Evolutionary conservation across 2,113 vertebrate genomes (phyloP).

Genomic region (Oxyura jamaicensis): DNA sequence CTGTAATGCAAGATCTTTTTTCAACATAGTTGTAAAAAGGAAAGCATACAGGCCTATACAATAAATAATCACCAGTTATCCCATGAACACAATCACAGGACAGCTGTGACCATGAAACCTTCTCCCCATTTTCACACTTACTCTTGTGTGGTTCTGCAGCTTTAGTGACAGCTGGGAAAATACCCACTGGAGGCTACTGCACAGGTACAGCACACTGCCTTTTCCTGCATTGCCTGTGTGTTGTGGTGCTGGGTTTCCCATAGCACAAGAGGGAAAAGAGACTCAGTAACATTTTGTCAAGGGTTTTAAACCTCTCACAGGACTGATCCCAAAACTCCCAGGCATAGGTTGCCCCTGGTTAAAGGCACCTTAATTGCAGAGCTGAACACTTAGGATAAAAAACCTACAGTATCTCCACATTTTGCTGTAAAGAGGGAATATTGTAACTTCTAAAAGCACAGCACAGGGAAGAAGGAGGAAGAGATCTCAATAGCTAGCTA

Average conservation of each 20-base stretch:
- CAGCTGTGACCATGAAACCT: background rate
- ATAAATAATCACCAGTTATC: background rate
- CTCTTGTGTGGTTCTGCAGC: background rate
- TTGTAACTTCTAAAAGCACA: background rate
- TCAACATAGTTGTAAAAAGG: background rate
- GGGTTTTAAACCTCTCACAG: background rate
- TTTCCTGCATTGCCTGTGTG: background rate
- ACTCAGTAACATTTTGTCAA: background rate
- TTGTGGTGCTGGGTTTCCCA: background rate
- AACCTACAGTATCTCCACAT: background rate
- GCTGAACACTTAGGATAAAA: background rate
- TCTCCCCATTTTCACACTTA: background rate
- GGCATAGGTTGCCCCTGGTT: background rate
- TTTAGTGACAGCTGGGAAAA: background rate
- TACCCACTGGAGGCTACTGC: background rate
- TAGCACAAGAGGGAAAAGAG: background rate
- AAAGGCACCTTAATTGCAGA: background rate
- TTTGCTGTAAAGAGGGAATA: background rate
- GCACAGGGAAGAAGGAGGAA: background rate
- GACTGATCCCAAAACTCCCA: background rate
- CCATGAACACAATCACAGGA: background rate
- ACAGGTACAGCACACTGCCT: background rate
- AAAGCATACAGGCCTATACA: background rate
- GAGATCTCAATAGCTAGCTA: background rate
- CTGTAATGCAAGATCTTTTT: background rate